Base-by-base conservation (phyloP, 2,797 vertebrate species). In the Danio kyathit region DNA sequence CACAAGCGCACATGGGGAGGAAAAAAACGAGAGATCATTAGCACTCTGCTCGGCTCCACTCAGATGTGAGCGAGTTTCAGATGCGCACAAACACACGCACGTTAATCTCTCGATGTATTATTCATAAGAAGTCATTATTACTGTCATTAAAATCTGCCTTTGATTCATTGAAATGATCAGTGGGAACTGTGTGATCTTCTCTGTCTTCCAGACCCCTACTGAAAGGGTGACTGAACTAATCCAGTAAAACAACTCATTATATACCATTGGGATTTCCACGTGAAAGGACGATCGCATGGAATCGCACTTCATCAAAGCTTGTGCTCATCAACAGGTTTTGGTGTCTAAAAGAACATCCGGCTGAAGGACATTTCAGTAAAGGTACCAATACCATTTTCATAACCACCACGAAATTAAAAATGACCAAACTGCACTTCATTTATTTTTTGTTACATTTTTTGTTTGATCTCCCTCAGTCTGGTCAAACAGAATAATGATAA, bases 141-240 rank as follows among this genome's bases (percentile, higher is more conserved):
- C 56, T 73, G 64, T 57, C 70, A 74, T 63, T 76, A 76, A 59
- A 76, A 76, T 64, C 59, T 48, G 67, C 57, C 16, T 70, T 76
- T 76, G 74, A 82, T 71, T 76, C 57, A 76, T 41, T 82, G 74
- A 82, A 76, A 71, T 52, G 80, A 76, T 81, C 44, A 17, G 72
- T 29, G 14, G 16, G 17, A 76, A 52, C 11, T 21, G 67, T 72
- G 77, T 72, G 67, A 72, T 79, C 38, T 46, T 64, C 67, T 43
- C 77, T 46, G 67, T 43, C 67, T 44, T 44, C 48, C 43, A 71
- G 46, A 72, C 67, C 59, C 38, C 67, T 54, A 5, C 67, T 46
- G 48, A 72, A 63, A 52, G 59, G 77, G 57, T 72, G 77, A 79
- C 67, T 64, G 77, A 64, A 79, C 77, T 72, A 44, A 79, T 79